Percentiles rank a stretch among this genome's conserved stretches.
These are phyloP conservation scores for Gymnoscopelus microlampas DNA, from an alignment of 2,797 vertebrate genomes.

Conservation along the genomic window DNA sequence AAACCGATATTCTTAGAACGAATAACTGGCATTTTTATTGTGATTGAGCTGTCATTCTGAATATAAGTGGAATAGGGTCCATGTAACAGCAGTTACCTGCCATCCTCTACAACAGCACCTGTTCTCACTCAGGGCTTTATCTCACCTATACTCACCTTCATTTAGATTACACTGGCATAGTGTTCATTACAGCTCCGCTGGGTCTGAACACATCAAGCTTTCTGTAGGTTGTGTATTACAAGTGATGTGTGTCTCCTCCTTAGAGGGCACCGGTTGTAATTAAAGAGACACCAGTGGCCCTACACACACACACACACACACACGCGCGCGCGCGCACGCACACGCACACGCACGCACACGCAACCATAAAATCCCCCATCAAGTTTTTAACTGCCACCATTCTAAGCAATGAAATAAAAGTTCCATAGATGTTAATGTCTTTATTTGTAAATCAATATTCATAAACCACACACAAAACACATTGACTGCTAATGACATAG, in stretches of 20 bases:
- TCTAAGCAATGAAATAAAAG: background rate
- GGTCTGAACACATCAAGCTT: slow-evolving; percentile 33
- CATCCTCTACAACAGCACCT: no score
- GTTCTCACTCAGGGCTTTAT: no score
- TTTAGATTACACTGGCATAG: slow-evolving; percentile 24
- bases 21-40: no score
- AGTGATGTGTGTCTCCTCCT: slow-evolving; percentile 52
- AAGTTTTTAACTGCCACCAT: background rate
- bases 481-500: no score
- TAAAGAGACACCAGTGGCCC: slow-evolving; percentile 39
- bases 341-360: background rate
- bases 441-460: background rate
- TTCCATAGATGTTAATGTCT: slow-evolving; percentile 9
- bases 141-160: no score
- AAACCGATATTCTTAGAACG: no score
- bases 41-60: no score
- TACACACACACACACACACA: background rate
- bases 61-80: no score
- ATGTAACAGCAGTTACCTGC: no score
- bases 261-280: slow-evolving; percentile 42
- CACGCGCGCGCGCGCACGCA: background rate
- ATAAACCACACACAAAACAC: background rate
- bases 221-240: slow-evolving; percentile 32
- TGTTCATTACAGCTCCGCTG: slow-evolving; percentile 9
- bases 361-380: background rate